Evolutionary conservation across 2,113 vertebrate species (phyloP).

Genomic region (Macquaria australasica): DNA sequence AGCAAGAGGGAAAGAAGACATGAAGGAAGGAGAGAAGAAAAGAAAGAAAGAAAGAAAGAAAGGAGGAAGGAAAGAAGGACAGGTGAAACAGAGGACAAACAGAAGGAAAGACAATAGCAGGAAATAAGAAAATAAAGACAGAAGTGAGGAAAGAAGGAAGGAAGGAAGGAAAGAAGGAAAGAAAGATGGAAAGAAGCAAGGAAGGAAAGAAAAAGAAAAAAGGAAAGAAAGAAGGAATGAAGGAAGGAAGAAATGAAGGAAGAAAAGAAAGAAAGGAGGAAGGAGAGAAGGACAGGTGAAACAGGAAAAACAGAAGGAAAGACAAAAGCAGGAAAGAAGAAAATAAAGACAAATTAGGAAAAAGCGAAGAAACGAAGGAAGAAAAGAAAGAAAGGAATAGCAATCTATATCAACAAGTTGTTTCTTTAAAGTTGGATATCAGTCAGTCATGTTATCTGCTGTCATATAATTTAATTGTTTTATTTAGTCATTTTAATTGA

Average conservation of each 20-base stretch:
- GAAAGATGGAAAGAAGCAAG: neutral
- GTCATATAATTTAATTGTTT: neutral
- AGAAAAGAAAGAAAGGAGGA: neutral
- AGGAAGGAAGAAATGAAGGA: neutral
- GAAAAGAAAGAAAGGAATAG: neutral
- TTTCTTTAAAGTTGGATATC: neutral
- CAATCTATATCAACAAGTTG: neutral
- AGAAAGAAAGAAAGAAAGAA: neutral
- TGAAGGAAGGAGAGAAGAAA: neutral
- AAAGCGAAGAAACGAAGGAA: neutral
- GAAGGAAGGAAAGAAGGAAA: neutral
- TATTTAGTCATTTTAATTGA: neutral
- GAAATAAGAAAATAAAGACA: neutral
- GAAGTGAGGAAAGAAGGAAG: neutral
- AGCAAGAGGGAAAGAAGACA: neutral
- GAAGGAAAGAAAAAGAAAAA: neutral
- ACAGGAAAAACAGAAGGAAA: neutral
- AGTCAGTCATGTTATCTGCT: neutral
- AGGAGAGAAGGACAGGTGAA: neutral
- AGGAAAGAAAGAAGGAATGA: neutral
- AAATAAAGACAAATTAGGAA: neutral
- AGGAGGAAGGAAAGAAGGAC: neutral
- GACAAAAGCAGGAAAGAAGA: no score
- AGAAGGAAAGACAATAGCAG: no score
- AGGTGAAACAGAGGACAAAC: neutral